Evolutionary conservation across 2,888 invertebrate genomes (phyloP), one percentile per base, ranked within the genome.

Genomic region (Lathronympha strigana): DNA sequence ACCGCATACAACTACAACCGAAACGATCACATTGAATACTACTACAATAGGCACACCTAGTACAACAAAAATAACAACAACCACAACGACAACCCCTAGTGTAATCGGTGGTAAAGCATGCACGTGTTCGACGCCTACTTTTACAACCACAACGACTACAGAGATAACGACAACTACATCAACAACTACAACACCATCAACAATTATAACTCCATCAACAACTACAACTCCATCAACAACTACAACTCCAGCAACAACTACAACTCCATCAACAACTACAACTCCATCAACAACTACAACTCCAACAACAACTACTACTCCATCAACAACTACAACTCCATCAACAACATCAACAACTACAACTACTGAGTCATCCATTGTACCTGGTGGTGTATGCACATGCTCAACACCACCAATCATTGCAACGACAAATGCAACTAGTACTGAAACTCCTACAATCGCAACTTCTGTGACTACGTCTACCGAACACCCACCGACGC

Each of bases 31-130:
- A 13, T 28, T 58, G 54, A 38, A n/a, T 31, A 50, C 28, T 4
- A 51, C 51, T 6, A 51, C 36, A 13, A 13, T 21, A 21, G 36
- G 8, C 1, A 53, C 54, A 31, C 25, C 47, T 17, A 40, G 15
- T 9, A 40, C 58, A 1, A 61, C 61, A 15, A 66, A 61, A 21
- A 63, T 61, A 66, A 61, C 64, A n/a, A 68, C 60, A 21, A 62
- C 57, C 17, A 40, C 63, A 40, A 55, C 28, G 6, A 50, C 61
- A n/a, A n/a, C 23, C 6, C 23, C 23, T 2, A 23, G 2, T 23
- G n/a, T 23, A 47, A n/a, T 6, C 23, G n/a, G 5, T 36, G 45
- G 25, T 17, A 17, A 45, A 61, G 40, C 28, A 43, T 61, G 61
- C 45, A 61, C 61, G 6, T 61, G 61, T 31, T 25, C 50, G 0